Conservation (phyloP, 2,113 vertebrate genomes). For the Pteropus alecto region DNA sequence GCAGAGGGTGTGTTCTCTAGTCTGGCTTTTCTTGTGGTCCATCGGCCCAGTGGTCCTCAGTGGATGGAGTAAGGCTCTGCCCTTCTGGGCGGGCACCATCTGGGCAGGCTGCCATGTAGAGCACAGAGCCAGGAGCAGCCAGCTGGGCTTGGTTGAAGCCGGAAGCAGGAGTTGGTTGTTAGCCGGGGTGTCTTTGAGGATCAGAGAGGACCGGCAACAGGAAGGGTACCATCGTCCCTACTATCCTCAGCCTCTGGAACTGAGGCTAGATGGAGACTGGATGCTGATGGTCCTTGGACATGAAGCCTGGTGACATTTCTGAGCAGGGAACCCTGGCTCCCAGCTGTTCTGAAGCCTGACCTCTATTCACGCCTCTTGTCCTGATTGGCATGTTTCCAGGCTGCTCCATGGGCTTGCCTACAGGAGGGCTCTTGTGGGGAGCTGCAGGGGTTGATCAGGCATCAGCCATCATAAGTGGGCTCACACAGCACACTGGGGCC, state of each 20-base stretch:
- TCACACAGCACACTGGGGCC: background rate
- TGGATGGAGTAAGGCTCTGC: conserved; percentile 56
- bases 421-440: background rate
- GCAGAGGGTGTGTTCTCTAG: conserved; percentile 43
- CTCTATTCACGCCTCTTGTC: background rate
- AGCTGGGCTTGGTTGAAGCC: conserved; percentile 65
- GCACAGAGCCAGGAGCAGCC: conserved; percentile 70
- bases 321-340: background rate
- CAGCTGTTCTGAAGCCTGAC: background rate
- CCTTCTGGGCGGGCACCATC: conserved; percentile 61
- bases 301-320: background rate
- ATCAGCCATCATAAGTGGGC: background rate
- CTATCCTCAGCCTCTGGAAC: background rate
- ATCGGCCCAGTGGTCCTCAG: conserved; percentile 31
- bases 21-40: conserved; percentile 41
- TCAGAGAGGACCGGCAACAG: background rate
- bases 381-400: conserved; percentile 38
- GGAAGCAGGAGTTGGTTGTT: conserved; percentile 69
- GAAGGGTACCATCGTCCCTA: background rate
- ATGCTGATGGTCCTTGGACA: background rate
- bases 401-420: background rate
- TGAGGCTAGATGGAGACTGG: background rate
- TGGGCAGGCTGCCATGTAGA: conserved; percentile 63
- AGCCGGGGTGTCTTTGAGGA: conserved; percentile 33
- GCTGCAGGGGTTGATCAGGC: background rate